Base-by-base conservation (phyloP, 2,113 vertebrate species). In the Zeus faber region DNA sequence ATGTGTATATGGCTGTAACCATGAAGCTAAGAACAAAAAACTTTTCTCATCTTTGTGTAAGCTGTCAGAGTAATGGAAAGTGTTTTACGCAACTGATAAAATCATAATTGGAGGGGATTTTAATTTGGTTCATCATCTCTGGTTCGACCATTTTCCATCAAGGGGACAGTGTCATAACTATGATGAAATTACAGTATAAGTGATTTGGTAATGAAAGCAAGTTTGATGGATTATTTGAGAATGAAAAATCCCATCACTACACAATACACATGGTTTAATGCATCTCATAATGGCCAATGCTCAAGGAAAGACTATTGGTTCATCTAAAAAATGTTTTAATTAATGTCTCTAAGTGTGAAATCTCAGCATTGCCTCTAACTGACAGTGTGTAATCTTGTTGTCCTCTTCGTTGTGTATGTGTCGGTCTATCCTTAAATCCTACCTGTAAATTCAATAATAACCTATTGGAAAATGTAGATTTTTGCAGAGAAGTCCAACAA, bases 91-190 rank as follows among this genome's bases (percentile, higher is more conserved):
- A 45, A 29, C 54, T 20, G 54, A 56, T 27, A 44, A 44, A 40
- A 25, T 54, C 13, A 54, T 54, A 54, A 26, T 54, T n/a, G 54
- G 54, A 21, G 54, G 54, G 10, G 52, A 26, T 25, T 54, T 54
- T 39, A 40, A 41, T 43, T 25, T 40, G 24, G 37, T 14, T 13
- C 50, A 20, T 25, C 35, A 54, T 54, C 35, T 54, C 14, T 45
- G 53, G 40, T 45, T 29, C 26, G 53, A 31, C 9, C 10, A 24
- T 17, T 9, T 27, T 17, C 53, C 39, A 10, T 27, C 53, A 24
- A 44, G n/a, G 31, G 24, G 23, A 7, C 37, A 55, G 8, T 43
- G 53, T n/a, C 53, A 55, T 27, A 44, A 24, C 14, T 55, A 16
- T 44, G 24, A 55, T 39, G 53, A 55, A 27, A 24, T n/a, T n/a